A percentile compares a stretch with the other conserved stretches of the same genome.
Evolutionary conservation across 2,888 invertebrate genomes (phyloP).

Genomic region (Heliconius cydno): DNA sequence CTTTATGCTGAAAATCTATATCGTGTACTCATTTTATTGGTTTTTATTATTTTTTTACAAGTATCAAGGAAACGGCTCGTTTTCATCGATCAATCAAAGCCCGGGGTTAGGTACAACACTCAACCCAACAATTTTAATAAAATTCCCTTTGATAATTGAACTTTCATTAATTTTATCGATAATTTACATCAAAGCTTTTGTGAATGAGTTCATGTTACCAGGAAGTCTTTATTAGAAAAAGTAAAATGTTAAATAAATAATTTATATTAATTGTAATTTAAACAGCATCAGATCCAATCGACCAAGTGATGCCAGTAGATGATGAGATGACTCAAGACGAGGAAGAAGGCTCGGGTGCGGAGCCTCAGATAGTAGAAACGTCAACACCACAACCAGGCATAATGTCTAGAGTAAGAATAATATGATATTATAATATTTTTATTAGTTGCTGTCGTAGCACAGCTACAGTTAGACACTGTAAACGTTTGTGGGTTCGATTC

Average conservation of each 20-base stretch:
- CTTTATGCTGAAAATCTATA: neutral
- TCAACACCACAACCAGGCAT: conserved; percentile 51
- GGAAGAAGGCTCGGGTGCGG: conserved; percentile 83
- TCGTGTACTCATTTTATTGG: neutral
- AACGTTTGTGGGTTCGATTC: no score
- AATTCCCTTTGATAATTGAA: conserved; percentile 23
- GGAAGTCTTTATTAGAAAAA: neutral
- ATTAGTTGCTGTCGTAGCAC: no score
- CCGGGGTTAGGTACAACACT: neutral
- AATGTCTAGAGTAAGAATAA: conserved; percentile 59
- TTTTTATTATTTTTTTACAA: neutral
- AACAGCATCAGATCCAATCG: conserved; percentile 46
- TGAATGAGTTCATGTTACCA: conserved; percentile 7
- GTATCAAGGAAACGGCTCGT: neutral
- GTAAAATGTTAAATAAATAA: neutral
- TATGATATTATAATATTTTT: neutral
- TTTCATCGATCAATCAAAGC: neutral
- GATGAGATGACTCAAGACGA: conserved; percentile 60
- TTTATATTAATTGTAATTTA: neutral
- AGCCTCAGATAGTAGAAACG: conserved; percentile 60
- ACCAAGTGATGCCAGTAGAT: conserved; percentile 62
- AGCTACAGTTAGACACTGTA: no score
- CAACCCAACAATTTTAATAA: conserved; percentile 1
- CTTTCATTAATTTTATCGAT: conserved; percentile 22
- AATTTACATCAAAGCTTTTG: conserved; percentile 19